Percentiles rank a stretch among this genome's conserved stretches.
These are phyloP conservation scores for Haemorhous mexicanus DNA, from an alignment of 2,113 vertebrate genomes.

Conservation along the genomic window DNA sequence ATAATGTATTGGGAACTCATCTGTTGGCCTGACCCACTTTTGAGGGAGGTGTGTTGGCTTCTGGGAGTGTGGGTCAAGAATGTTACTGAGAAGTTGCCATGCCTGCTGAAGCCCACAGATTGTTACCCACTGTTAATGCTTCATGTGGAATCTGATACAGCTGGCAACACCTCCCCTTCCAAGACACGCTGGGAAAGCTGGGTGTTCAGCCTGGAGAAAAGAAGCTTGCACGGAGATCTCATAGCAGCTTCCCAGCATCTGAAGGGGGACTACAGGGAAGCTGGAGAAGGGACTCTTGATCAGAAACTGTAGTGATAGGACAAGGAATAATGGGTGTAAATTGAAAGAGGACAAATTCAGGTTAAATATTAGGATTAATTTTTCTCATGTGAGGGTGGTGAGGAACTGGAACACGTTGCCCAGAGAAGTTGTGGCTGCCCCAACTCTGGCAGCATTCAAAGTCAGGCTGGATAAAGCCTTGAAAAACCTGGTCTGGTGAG, in stretches of 20 bases:
- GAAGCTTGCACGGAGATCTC: background rate
- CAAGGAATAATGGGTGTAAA: background rate
- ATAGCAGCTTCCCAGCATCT: background rate
- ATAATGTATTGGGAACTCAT: background rate
- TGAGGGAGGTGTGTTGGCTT: fast-evolving
- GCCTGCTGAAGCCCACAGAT: background rate
- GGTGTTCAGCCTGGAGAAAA: background rate
- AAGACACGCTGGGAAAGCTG: background rate
- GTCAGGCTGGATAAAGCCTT: background rate
- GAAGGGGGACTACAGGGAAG: background rate
- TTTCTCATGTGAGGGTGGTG: background rate
- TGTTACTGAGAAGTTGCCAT: background rate
- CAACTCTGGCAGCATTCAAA: background rate
- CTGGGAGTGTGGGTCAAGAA: background rate
- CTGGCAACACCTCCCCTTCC: background rate
- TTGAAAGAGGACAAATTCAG: background rate
- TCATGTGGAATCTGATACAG: background rate
- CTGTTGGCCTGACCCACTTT: background rate
- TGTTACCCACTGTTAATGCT: background rate
- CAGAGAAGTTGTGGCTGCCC: background rate
- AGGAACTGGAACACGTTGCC: background rate
- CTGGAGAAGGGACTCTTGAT: background rate
- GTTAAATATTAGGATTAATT: background rate
- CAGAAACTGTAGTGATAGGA: background rate
- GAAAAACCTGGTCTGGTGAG: background rate